phyloP scores from a whole-genome alignment of 2,888 invertebrate species.

The Ochropleura leucogaster region DNA sequence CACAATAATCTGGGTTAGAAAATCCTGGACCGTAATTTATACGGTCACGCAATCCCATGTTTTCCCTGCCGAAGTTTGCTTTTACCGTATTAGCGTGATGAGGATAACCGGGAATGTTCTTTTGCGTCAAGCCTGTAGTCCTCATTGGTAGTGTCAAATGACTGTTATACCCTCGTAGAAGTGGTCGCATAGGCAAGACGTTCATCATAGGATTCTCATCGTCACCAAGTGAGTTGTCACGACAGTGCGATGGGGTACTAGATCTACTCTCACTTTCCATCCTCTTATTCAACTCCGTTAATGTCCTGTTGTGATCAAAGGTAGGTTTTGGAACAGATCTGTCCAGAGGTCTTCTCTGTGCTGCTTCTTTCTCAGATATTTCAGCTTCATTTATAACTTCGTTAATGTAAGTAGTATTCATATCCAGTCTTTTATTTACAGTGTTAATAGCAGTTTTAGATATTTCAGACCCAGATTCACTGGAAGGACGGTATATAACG shows the following conservation, averaged over 20 bases:
- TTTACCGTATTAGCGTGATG: constrained; percentile 90
- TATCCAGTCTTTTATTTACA: constrained; percentile 89
- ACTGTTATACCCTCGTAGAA: constrained; percentile 94
- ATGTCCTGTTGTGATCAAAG: constrained; percentile 81
- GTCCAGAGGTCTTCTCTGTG: constrained; percentile 80
- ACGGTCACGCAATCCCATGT: constrained; percentile 88
- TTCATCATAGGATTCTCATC: constrained; percentile 94
- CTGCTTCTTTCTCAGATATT: constrained; percentile 87
- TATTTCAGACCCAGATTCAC: constrained; percentile 93
- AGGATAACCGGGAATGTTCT: constrained; percentile 86
- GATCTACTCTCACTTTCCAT: constrained; percentile 83
- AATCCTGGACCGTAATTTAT: constrained; percentile 90
- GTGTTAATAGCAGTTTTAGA: constrained; percentile 82
- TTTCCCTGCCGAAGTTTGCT: constrained; percentile 89
- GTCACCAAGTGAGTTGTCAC: constrained; percentile 90
- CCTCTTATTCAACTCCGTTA: constrained; percentile 80
- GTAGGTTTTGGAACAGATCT: constrained; percentile 76
- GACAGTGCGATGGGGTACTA: constrained; percentile 88
- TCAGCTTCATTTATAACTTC: constrained; percentile 90
- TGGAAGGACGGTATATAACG: constrained; percentile 93
- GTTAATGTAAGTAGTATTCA: constrained; percentile 88
- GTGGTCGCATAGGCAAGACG: constrained; percentile 97
- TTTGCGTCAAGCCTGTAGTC: constrained; percentile 87
- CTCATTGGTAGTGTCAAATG: constrained; percentile 94
- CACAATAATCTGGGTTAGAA: constrained; percentile 93